Evolutionary conservation across 2,113 vertebrate genomes (phyloP), one percentile per base, ranked within the genome.

Genomic region (Myrmophylax atrothorax): DNA sequence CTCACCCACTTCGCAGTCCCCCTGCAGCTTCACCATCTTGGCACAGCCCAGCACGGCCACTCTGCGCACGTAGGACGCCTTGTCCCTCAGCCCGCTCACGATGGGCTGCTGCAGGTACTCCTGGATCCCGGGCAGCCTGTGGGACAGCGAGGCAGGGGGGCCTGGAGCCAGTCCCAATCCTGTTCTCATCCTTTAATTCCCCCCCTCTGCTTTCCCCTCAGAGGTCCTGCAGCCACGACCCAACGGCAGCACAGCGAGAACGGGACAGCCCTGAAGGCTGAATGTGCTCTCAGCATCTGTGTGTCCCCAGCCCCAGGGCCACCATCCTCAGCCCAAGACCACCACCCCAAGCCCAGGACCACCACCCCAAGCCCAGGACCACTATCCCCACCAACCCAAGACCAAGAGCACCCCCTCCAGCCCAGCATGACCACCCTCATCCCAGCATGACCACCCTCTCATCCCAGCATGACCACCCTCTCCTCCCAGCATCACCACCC

Each of bases 11-110:
- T 99, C 99, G 9, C 97, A 59, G 79, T 97, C 97, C 7, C 98
- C 98, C 9, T 99, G 99, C 60, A 99, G 98, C 78, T 98, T 98
- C 96, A 99, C 97, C 92, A 99, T 98, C 96, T 99, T 99, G 80
- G 99, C 99, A 89, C 99, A 99, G 88, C 99, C 99, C 7, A 99
- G 98, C 50, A 99, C 99, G 3, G 99, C 99, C 18, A 98, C 99
- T 62, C 99, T 98, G 18, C 99, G 98, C 44, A 99, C 99, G 66
- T 99, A 99, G 15, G 99, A 99, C 4, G 99, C 99, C 93, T 98
- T 98, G 96, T 99, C 99, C 91, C 98, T 98, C 68, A 99, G 98
- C 35, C 99, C 99, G 18, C 63, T 98, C 40, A 98, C 97, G 40
- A 99, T 91, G 12, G 99, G 99, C 96, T 99, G 99, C 93, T 99